phyloP scores from a whole-genome alignment of 2,888 invertebrate genomes.

The Apoderus coryli region DNA sequence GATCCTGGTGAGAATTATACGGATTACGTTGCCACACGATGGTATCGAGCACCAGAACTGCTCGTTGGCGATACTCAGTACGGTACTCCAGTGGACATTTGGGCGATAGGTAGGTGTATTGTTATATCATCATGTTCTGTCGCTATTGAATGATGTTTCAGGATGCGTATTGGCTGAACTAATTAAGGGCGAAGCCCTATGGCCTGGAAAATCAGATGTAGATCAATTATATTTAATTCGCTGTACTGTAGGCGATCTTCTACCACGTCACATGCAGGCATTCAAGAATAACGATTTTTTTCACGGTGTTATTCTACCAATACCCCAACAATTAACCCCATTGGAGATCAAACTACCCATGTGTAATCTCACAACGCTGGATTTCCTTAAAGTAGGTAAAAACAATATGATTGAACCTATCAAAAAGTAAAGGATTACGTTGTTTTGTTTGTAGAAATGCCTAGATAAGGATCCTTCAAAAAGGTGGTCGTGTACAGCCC shows the following conservation, averaged over 20 bases:
- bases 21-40: conserved; percentile 97
- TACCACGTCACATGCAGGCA: conserved; percentile 88
- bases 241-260: conserved; percentile 84
- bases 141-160: no score
- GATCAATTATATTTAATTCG: conserved; percentile 95
- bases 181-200: conserved; percentile 79
- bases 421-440: not conserved
- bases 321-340: conserved; percentile 73
- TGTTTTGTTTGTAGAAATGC: conserved; percentile 59
- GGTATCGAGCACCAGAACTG: conserved; percentile 96
- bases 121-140: no score
- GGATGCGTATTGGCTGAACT: conserved; percentile 82
- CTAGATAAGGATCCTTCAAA: conserved; percentile 87
- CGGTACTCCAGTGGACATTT: conserved; percentile 87
- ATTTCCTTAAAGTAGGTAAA: conserved; percentile 62
- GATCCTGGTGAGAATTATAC: conserved; percentile 96
- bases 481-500: conserved; percentile 83
- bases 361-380: conserved; percentile 55
- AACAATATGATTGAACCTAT: not conserved
- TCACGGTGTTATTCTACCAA: conserved; percentile 82
- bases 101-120: conserved; percentile 73
- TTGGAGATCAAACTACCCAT: conserved; percentile 77
- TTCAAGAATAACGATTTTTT: conserved; percentile 90
- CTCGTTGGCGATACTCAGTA: conserved; percentile 93
- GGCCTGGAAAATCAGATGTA: conserved; percentile 98